Evolutionary conservation across 2,797 vertebrate genomes (phyloP).

Genomic region (Borostomias antarcticus): DNA sequence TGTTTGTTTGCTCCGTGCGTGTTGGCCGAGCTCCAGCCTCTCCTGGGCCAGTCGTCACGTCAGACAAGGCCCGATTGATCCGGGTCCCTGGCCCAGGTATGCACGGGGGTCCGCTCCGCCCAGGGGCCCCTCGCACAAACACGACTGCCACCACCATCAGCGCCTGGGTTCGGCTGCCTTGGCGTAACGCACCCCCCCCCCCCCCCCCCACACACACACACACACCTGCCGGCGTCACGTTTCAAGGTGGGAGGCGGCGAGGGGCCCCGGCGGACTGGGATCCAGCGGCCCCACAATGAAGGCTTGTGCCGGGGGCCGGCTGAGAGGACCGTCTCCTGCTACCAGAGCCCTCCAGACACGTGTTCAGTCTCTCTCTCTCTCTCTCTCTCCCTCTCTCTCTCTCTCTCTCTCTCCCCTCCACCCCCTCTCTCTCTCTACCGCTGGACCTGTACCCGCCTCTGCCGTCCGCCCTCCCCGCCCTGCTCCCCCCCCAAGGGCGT

Average conservation of each 20-base stretch:
- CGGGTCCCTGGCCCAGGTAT: conserved; percentile 1
- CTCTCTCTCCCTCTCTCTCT: conserved; percentile 16
- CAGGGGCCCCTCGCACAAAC: not conserved
- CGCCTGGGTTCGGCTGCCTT: too few relatives aligned
- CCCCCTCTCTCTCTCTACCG: conserved; percentile 17
- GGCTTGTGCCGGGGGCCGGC: conserved; percentile 49
- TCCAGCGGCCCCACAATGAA: conserved; percentile 61
- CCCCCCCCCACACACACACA: conserved; percentile 18
- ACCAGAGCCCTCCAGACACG: conserved; percentile 55
- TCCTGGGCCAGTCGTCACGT: not conserved
- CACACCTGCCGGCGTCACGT: conserved; percentile 49
- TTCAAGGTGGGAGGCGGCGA: conserved; percentile 62
- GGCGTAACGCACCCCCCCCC: too few relatives aligned
- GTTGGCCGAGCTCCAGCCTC: not conserved
- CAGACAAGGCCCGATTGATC: not conserved
- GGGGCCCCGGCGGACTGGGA: conserved; percentile 33
- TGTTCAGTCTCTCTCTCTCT: conserved; percentile 39
- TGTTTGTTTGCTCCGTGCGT: conserved; percentile 14
- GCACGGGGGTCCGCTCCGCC: not conserved
- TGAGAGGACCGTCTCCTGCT: conserved; percentile 43
- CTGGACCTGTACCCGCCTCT: not conserved
- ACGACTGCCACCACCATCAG: conserved; percentile 17
- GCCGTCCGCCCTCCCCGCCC: too few relatives aligned
- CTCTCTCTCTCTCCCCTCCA: not conserved
- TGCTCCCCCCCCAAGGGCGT: not conserved